Conservation (phyloP, 2,113 vertebrate genomes). For the Neopipo cinnamomea region DNA sequence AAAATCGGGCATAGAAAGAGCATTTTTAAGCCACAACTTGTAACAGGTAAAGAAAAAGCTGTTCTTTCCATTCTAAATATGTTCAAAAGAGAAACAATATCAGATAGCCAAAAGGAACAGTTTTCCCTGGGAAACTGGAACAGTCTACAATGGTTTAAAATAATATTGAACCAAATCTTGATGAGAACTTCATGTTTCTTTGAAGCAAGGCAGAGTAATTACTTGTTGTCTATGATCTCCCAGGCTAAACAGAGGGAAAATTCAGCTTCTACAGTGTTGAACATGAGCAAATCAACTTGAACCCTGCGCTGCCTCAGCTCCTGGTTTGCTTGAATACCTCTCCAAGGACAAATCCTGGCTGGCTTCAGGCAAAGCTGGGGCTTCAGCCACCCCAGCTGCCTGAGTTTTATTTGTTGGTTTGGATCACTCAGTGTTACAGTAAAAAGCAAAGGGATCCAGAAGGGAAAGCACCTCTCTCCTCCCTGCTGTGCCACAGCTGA, state of each 20-base stretch:
- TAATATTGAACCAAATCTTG: background rate
- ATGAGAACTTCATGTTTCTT: rapidly evolving
- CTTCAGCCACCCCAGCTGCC: background rate
- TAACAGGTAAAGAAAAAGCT: background rate
- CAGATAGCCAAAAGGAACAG: background rate
- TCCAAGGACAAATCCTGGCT: background rate
- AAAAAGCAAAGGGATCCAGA: background rate
- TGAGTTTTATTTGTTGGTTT: background rate
- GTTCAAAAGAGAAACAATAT: background rate
- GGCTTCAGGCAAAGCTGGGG: background rate
- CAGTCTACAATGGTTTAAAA: background rate
- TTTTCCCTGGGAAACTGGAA: background rate
- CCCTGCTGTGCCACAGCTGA: background rate
- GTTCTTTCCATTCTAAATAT: background rate
- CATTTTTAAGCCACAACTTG: background rate
- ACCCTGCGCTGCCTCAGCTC: background rate
- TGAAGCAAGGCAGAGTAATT: background rate
- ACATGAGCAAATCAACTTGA: background rate
- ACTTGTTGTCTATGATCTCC: background rate
- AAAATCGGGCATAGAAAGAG: rapidly evolving
- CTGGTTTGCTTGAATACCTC: background rate
- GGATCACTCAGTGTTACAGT: background rate
- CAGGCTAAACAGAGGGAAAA: background rate
- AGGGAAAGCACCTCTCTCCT: background rate
- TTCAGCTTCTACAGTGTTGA: background rate